phyloP scores from a whole-genome alignment of 2,113 vertebrate species.

The Oryzias melastigma region DNA sequence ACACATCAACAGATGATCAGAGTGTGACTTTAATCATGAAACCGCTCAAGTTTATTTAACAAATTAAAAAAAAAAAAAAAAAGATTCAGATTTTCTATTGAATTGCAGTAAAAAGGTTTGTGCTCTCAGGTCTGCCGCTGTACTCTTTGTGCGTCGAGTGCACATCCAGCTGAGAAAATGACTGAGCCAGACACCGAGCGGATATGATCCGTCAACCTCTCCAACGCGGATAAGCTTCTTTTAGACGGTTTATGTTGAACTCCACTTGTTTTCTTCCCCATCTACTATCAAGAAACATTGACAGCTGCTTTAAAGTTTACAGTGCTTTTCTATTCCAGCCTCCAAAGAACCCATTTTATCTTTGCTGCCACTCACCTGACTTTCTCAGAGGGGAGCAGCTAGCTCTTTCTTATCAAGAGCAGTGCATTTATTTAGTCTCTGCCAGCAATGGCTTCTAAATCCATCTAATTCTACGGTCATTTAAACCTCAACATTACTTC shows the following conservation, averaged over 20 bases:
- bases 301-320: conserved; percentile 59
- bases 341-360: conserved; percentile 70
- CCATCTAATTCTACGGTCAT: conserved; percentile 16
- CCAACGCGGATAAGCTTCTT: conserved; percentile 54
- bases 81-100: conserved; percentile 26
- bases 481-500: conserved; percentile 45
- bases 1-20: too few species aligned
- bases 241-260: conserved; percentile 39
- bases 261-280: conserved; percentile 33
- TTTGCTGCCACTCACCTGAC: conserved; percentile 57
- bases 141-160: conserved; percentile 19
- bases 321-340: conserved; percentile 56
- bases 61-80: conserved; percentile 29
- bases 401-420: conserved; percentile 55
- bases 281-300: conserved; percentile 57
- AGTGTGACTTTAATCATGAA: conserved; percentile 29
- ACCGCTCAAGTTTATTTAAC: conserved; percentile 20
- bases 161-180: conserved; percentile 25
- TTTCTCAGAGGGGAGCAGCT: conserved; percentile 54
- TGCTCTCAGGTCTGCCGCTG: conserved; percentile 30
- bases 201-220: conserved; percentile 46
- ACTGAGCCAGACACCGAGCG: conserved; percentile 29
- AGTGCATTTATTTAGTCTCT: conserved; percentile 56
- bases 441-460: conserved; percentile 36
- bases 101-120: conserved; percentile 22